Percentiles rank a stretch among this genome's conserved stretches.
Conservation (phyloP, 1,140 invertebrate species). For the Pogonognathellus flavescens region DNA sequence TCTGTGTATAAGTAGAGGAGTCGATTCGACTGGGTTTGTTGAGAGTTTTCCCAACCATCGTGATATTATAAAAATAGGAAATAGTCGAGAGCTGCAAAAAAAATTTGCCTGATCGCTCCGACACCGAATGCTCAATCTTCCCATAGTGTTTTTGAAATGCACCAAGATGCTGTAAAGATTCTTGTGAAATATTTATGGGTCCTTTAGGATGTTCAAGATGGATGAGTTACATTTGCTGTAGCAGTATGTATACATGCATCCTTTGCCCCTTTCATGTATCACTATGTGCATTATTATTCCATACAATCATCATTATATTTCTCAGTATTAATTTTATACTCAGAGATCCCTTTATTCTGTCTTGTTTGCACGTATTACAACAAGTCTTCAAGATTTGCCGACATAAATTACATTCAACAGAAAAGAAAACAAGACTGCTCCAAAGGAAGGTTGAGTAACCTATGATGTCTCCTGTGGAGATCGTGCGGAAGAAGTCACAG, state of each 20-base stretch:
- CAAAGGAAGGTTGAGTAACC: conserved; percentile 27
- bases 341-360: background rate
- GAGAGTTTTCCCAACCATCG: conserved; percentile 5
- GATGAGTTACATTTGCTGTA: conserved; percentile 39
- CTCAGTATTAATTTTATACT: background rate
- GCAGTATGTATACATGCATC: background rate
- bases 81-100: conserved; percentile 12
- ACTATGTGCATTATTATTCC: background rate
- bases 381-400: conserved; percentile 2
- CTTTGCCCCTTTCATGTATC: background rate
- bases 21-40: background rate
- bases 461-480: background rate
- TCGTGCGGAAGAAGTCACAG: no score
- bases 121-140: conserved; percentile 28
- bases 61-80: conserved; percentile 49
- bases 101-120: conserved; percentile 46
- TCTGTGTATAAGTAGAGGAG: background rate
- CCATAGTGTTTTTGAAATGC: background rate
- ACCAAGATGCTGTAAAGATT: conserved; percentile 42
- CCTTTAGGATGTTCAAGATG: conserved; percentile 42
- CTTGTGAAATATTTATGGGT: conserved; percentile 48
- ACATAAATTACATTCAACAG: background rate
- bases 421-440: background rate
- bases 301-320: conserved; percentile 6
- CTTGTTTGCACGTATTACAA: no score